These are phyloP conservation scores for Gallinago jamesoni DNA, from an alignment of 2,113 vertebrate genomes.

Conservation along the genomic window DNA sequence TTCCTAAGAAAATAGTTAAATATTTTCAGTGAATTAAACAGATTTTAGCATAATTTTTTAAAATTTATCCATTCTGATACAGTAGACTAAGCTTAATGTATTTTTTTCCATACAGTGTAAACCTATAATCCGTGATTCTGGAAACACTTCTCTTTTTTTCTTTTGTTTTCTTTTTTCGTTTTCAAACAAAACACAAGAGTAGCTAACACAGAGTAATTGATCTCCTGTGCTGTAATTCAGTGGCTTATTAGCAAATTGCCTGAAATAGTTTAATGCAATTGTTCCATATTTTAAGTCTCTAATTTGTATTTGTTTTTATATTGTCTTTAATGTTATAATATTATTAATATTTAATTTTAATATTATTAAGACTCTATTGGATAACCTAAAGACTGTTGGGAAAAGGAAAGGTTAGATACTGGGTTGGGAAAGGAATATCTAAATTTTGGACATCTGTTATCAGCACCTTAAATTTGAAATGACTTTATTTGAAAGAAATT, in stretches of 20 bases:
- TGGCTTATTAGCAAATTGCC: neutral
- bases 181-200: neutral
- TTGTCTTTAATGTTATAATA: neutral
- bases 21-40: neutral
- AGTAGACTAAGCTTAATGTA: neutral
- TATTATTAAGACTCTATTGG: neutral
- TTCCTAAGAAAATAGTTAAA: neutral
- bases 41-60: neutral
- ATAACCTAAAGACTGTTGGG: neutral
- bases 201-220: neutral
- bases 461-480: neutral
- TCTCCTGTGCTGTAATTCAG: neutral
- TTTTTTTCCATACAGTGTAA: neutral
- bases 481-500: neutral
- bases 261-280: neutral
- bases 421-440: neutral
- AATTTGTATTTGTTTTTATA: neutral
- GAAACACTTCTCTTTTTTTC: neutral
- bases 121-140: neutral
- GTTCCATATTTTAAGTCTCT: neutral
- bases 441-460: neutral
- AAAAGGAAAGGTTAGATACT: neutral
- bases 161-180: neutral
- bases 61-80: too few species aligned
- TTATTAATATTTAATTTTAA: neutral